Conservation (phyloP, 2,888 invertebrate genomes). For the Megamerina dolium region DNA sequence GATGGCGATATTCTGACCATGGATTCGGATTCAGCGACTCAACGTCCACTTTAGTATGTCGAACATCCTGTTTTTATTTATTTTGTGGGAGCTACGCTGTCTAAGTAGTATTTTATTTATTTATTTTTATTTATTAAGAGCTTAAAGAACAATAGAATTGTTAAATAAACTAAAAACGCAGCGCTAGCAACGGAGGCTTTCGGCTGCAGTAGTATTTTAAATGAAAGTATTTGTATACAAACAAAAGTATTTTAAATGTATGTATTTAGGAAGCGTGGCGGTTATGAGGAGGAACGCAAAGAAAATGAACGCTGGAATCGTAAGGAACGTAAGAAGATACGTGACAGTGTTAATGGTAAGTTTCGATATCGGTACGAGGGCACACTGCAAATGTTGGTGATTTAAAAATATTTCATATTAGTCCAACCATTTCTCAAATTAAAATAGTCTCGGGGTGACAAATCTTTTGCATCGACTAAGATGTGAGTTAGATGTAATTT, state of each 20-base stretch:
- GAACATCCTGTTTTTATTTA: neutral
- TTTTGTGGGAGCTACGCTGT: neutral
- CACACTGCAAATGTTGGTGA: neutral
- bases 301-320: slow-evolving; percentile 45
- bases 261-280: slow-evolving; percentile 43
- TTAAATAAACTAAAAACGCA: too few relatives aligned
- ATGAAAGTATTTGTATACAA: neutral
- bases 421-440: neutral
- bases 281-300: slow-evolving; percentile 45
- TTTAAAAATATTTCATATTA: neutral
- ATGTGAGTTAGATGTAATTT: too few relatives aligned
- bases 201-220: too few relatives aligned
- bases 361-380: too few relatives aligned
- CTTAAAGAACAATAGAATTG: too few relatives aligned
- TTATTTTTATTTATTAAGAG: neutral
- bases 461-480: neutral
- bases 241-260: neutral
- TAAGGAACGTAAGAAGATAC: slow-evolving; percentile 41
- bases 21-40: too few relatives aligned
- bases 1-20: too few relatives aligned
- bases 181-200: too few relatives aligned
- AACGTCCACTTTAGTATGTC: too few relatives aligned
- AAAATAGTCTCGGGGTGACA: neutral
- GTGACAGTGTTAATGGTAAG: slow-evolving; percentile 45
- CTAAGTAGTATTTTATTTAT: neutral